Evolutionary conservation across 2,113 vertebrate genomes (phyloP).

Genomic region (Tautogolabrus adspersus): DNA sequence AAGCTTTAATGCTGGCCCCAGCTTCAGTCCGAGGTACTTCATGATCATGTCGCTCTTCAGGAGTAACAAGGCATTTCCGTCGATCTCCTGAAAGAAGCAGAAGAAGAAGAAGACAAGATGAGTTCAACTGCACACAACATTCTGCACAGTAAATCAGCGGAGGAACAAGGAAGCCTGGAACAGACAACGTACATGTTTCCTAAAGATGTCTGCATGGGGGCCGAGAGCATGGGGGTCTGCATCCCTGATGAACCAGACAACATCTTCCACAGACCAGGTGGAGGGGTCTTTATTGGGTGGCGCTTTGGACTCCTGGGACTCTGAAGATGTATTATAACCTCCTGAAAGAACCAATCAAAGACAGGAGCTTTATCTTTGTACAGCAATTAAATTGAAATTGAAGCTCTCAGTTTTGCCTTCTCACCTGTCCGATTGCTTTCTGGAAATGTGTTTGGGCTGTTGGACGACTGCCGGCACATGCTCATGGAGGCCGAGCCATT

Average conservation of each 20-base stretch:
- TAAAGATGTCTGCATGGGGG: conserved; percentile 93
- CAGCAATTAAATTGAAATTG: neutral
- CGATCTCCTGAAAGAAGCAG: conserved; percentile 89
- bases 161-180: neutral
- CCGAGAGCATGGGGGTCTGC: conserved; percentile 93
- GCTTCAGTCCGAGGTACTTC: conserved; percentile 96
- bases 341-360: conserved; percentile 25
- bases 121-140: too few relatives aligned
- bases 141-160: neutral
- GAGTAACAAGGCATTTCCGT: conserved; percentile 93
- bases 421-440: conserved; percentile 92
- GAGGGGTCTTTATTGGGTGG: conserved; percentile 89
- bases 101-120: neutral
- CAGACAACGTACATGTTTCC: conserved; percentile 87
- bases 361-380: neutral
- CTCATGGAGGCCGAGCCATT: conserved; percentile 75
- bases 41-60: conserved; percentile 97
- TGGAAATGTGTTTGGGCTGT: conserved; percentile 77
- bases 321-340: conserved; percentile 86
- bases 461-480: conserved; percentile 84
- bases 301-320: conserved; percentile 81
- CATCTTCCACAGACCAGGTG: conserved; percentile 92
- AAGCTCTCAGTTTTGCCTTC: neutral
- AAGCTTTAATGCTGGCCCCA: conserved; percentile 94
- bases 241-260: conserved; percentile 92